Conservation (phyloP, 2,797 vertebrate species). For the Anguilla obscura region DNA sequence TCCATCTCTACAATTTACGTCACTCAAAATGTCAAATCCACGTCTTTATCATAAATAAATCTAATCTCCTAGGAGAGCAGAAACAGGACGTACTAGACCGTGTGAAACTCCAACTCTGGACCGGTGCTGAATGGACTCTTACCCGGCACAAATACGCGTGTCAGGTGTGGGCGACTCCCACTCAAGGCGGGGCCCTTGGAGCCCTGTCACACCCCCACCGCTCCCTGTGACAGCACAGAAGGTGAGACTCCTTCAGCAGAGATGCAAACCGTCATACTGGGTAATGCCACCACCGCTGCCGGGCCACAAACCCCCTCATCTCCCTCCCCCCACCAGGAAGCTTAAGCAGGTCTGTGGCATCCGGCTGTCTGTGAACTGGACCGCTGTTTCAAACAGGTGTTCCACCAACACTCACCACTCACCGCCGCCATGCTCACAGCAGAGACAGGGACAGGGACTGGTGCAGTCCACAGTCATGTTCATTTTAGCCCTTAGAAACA, state of each 20-base stretch:
- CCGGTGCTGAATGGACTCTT: not conserved
- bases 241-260: not conserved
- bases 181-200: too few species aligned
- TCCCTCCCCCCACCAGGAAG: not conserved
- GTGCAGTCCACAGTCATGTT: conserved; percentile 14
- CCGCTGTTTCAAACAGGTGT: conserved; percentile 13
- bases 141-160: not conserved
- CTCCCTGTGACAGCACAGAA: not conserved
- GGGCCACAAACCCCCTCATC: not conserved
- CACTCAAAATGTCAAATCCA: not conserved
- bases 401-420: conserved; percentile 27
- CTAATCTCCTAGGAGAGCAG: not conserved
- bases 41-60: not conserved
- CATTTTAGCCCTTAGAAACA: conserved; percentile 22
- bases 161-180: not conserved
- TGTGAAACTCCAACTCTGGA: not conserved
- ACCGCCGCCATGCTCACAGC: not conserved
- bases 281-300: not conserved
- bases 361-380: not conserved
- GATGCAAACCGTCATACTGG: not conserved
- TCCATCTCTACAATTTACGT: not conserved
- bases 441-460: conserved; percentile 1
- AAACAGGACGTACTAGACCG: not conserved
- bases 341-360: not conserved
- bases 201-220: not conserved